Conservation (phyloP, 1,140 invertebrate species). For the Trissolcus basalis region DNA sequence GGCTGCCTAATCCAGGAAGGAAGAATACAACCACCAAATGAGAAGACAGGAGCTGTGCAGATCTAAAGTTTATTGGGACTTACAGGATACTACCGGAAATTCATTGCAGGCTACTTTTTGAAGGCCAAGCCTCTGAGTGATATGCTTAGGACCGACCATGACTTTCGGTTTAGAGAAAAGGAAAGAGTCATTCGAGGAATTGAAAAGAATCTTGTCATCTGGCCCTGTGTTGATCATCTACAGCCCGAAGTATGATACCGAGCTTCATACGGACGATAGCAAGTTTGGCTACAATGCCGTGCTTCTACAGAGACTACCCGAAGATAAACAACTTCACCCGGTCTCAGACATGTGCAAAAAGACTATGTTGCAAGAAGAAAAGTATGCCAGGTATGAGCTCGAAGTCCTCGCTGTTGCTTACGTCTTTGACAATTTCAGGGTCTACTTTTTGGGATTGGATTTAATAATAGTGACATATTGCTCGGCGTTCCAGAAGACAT, state of each 20-base stretch:
- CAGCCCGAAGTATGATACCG: constrained; percentile 4
- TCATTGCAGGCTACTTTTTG: too few species aligned
- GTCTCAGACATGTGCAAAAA: neutral
- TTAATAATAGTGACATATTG: constrained; percentile 8
- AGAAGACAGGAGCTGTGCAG: neutral
- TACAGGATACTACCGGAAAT: too few species aligned
- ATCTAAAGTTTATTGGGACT: neutral
- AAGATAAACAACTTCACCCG: neutral
- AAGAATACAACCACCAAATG: neutral
- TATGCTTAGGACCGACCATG: too few species aligned
- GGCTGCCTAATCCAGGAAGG: neutral
- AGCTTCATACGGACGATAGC: constrained; percentile 7
- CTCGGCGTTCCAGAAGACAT: constrained; percentile 3
- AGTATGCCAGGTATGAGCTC: neutral
- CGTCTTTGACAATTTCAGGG: neutral
- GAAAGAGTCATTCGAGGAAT: neutral
- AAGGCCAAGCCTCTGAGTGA: too few species aligned
- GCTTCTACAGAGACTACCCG: neutral
- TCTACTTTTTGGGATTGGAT: constrained; percentile 1
- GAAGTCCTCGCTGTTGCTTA: constrained; percentile 3
- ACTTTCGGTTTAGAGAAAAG: neutral
- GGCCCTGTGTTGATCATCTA: constrained; percentile 14
- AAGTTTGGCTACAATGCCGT: constrained; percentile 3
- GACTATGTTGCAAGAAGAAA: constrained; percentile 1
- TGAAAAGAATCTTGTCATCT: constrained; percentile 1